Evolutionary conservation across 2,888 invertebrate species (phyloP).

Genomic region (Amiota communis): DNA sequence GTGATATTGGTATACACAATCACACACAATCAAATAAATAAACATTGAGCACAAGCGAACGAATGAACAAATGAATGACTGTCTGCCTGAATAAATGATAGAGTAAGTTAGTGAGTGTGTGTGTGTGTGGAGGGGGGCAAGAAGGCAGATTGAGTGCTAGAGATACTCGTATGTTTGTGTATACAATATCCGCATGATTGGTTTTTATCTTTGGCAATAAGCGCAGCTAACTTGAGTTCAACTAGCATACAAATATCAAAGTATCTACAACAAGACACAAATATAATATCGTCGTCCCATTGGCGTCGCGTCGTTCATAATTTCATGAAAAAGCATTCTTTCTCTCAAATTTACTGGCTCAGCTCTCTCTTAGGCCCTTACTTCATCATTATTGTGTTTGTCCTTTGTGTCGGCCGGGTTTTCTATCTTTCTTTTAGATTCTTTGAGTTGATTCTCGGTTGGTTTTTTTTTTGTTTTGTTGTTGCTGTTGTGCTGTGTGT

Average conservation of each 20-base stretch:
- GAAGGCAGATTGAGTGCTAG: too few relatives aligned
- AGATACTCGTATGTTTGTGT: background rate
- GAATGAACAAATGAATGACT: too few relatives aligned
- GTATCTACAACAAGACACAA: too few relatives aligned
- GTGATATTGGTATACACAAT: background rate
- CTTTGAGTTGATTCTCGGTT: background rate
- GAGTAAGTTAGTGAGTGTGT: background rate
- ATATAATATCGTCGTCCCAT: background rate
- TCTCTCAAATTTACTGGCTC: background rate
- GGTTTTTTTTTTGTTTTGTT: conserved; percentile 39
- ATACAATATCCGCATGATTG: conserved; percentile 19
- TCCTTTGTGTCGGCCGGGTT: background rate
- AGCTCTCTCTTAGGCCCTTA: background rate
- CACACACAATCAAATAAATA: conserved; percentile 13
- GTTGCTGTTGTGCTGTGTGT: conserved; percentile 50
- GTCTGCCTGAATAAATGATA: background rate
- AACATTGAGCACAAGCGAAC: background rate
- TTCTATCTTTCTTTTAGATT: conserved; percentile 14
- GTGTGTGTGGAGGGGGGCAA: too few relatives aligned
- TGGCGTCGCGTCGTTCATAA: conserved; percentile 53
- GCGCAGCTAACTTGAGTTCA: conserved; percentile 12
- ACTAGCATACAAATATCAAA: conserved; percentile 8
- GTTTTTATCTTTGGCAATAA: conserved; percentile 25
- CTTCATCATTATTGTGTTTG: conserved; percentile 4
- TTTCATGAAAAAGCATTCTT: conserved; percentile 57